Evolutionary conservation across 2,797 vertebrate species (phyloP), one percentile per base, ranked within the genome.

Genomic region (Acropternis orthonyx): DNA sequence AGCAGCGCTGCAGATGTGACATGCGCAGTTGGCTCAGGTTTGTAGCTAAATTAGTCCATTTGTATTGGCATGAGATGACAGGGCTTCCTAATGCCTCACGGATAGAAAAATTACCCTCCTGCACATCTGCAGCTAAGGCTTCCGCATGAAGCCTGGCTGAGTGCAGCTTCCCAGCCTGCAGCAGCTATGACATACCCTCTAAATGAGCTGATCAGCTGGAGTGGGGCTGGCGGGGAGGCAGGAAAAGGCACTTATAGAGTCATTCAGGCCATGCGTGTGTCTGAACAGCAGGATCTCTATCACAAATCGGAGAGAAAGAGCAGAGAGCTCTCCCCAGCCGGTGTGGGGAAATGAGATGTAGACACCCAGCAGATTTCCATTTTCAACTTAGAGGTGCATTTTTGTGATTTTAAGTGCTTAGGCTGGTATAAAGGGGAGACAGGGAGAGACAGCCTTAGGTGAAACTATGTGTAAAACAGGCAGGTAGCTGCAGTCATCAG

Each of bases 231-330:
- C 1, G 8, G 58, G 79, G 71, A 82, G 62, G 85, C 87, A 85
- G 90, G 94, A 96, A 96, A 96, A 97, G 68, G 81, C 91, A 92
- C 93, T 97, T 97, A 82, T 0, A 93, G 92, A 96, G 83, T 93
- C 96, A 81, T 73, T 82, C 88, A 85, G 88, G 67, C 22, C 2
- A 80, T 56, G 56, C 76, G 87, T 0, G 0, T 36, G 89, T 61
- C 92, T 96, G 96, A 89, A 77, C 85, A 62, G 62, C 65, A 84
- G 71, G 59, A 59, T 73, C 69, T 94, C 32, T 46, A 48, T 84
- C 83, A 69, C 65, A 92, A 93, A 67, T 36, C 17, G 48, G 85
- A 2, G 23, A 0, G 9, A 73, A 67, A 65, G 43, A 92, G 44
- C 65, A 86, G 87, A 86, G 37, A 69, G 24, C 21, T 84, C 48